phyloP scores from a whole-genome alignment of 2,888 invertebrate genomes.

The Margaritifera margaritifera region DNA sequence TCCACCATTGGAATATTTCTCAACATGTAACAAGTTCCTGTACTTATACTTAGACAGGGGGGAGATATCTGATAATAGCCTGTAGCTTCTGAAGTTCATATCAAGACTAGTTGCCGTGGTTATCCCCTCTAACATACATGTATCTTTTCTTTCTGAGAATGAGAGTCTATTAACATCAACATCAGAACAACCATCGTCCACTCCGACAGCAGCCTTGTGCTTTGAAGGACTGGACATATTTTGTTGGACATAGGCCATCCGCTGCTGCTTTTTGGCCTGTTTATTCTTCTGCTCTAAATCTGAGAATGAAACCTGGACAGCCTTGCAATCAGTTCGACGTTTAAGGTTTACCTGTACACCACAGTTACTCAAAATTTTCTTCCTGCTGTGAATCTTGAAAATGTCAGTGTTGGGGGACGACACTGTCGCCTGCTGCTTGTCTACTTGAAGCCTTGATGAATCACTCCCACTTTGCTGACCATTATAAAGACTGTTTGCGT shows the following conservation, averaged over 20 bases:
- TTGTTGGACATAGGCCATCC: constrained; percentile 40
- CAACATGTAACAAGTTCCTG: constrained; percentile 81
- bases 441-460: too few species aligned
- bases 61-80: neutral
- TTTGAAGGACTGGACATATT: constrained; percentile 21
- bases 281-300: constrained; percentile 24
- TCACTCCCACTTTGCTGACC: too few species aligned
- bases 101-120: too few species aligned
- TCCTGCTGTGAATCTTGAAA: constrained; percentile 33
- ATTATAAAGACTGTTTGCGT: too few species aligned
- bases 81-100: too few species aligned
- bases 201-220: too few species aligned
- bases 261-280: constrained; percentile 33
- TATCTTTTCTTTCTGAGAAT: too few species aligned
- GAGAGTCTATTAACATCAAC: too few species aligned
- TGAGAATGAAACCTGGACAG: constrained; percentile 42
- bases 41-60: constrained; percentile 38
- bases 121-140: too few species aligned
- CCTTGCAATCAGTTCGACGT: constrained; percentile 51
- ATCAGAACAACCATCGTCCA: too few species aligned
- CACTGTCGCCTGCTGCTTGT: neutral
- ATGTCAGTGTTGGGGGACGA: neutral
- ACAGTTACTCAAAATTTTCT: constrained; percentile 50
- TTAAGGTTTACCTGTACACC: constrained; percentile 60
- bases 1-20: constrained; percentile 95